Percentiles rank a stretch among this genome's conserved stretches.
These are phyloP conservation scores for Leptopilina myrica DNA, from an alignment of 2,888 invertebrate species.

Conservation along the genomic window DNA sequence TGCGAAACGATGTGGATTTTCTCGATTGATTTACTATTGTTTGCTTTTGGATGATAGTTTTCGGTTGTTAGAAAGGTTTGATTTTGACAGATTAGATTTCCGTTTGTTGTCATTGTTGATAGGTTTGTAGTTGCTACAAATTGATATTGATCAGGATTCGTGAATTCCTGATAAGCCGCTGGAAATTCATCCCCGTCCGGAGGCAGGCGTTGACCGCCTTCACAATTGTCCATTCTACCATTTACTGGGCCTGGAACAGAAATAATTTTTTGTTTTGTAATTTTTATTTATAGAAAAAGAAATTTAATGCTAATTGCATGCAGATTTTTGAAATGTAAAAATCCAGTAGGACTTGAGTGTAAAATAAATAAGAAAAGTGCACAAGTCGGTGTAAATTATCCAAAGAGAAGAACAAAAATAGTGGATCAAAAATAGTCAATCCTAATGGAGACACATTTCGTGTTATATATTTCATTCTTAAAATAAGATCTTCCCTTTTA, in stretches of 20 bases:
- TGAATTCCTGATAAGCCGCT: constrained; percentile 81
- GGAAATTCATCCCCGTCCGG: constrained; percentile 92
- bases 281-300: too few relatives aligned
- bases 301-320: too few relatives aligned
- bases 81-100: constrained; percentile 50
- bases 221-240: constrained; percentile 78
- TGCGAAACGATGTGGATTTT: constrained; percentile 50
- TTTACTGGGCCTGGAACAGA: constrained; percentile 69
- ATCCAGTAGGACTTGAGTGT: too few relatives aligned
- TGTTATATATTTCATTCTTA: constrained; percentile 23
- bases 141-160: constrained; percentile 70
- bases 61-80: constrained; percentile 59
- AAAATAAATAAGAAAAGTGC: too few relatives aligned
- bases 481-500: constrained; percentile 28
- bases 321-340: too few relatives aligned
- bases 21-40: constrained; percentile 41
- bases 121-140: constrained; percentile 55
- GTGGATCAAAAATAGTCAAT: neutral
- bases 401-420: neutral
- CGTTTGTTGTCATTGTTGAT: constrained; percentile 53
- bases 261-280: neutral
- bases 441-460: constrained; percentile 34
- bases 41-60: constrained; percentile 53
- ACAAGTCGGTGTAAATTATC: too few relatives aligned
- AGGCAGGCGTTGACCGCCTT: constrained; percentile 85